Base-by-base conservation (phyloP, 2,888 invertebrate species). In the Sphinx pinastri region DNA sequence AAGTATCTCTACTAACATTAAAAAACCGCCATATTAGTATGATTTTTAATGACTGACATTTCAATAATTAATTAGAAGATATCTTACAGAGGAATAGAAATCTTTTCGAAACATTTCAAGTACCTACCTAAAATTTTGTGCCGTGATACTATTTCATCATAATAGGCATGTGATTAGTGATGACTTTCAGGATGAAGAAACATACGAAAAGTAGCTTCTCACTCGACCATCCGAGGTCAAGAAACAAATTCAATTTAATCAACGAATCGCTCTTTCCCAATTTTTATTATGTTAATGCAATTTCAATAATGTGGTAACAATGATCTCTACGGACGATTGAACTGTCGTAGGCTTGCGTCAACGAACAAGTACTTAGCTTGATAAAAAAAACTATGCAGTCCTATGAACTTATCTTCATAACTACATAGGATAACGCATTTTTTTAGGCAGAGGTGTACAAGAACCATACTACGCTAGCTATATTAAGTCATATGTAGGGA, bases 291-390 rank as follows among this genome's bases (percentile, higher is more conserved):
- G 19, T 49, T 63, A 63, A 49, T 63, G 60, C 60, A 47, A 60
- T 47, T 19, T 63, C 63, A 63, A 63, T 63, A 63, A 63, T 63
- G 73, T 68, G 74, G 72, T 76, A 75, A 70, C 74, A 72, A 72
- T 72, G 71, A 14, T 52, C 69, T 75, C 58, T 73, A 75, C 76
- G 77, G 77, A 75, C 75, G 77, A 77, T 73, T 77, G 77, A 73
- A 25, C 71, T 71, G 72, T 72, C 74, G 74, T 75, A 73, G 70
- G 71, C 76, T 77, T 76, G 71, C 77, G 67, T 52, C 76, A 77
- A 72, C 72, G 60, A 68, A 45, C 52, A 16, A 19, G 63, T 63
- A 63, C 63, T 63, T 63, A 47, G 25, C 13, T 49, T 63, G 16
- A n/a, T 60, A 12, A 47, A 63, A 63, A 47, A 63, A 49, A 19